Evolutionary conservation across 2,113 vertebrate genomes (phyloP), one percentile per base, ranked within the genome.

Genomic region (Alethe diademata): DNA sequence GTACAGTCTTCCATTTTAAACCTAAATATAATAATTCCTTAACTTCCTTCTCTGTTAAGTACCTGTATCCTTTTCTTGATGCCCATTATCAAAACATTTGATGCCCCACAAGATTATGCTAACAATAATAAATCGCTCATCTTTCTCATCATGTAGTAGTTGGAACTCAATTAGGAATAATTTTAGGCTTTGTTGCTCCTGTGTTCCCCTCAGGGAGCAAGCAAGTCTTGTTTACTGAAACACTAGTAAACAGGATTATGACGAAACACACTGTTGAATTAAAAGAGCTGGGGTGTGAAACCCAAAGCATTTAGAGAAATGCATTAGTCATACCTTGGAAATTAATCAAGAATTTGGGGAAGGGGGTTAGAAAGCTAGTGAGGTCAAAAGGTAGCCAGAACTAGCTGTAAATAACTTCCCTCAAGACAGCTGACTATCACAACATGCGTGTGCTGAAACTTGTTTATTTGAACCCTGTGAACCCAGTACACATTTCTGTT

Each of bases 261-360:
- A 90, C 4, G 28, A 93, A 91, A 82, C 67, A 95, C 92, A 20
- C 53, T n/a, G 80, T 79, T 12, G 43, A 70, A 94, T 61, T 66
- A 50, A 78, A 96, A 91, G 38, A 95, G 84, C 69, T 51, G 67
- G 50, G 73, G 67, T 58, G 71, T 75, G 69, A 93, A 94, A 36
- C 42, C 47, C 3, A 3, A 96, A 94, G 66, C 71, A 91, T 83
- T 95, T 88, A 65, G 53, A 90, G 35, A 94, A 86, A 93, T 57
- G 22, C 40, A 72, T 92, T 86, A 97, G 65, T 92, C 93, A 64
- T 36, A 70, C 10, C 73, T 93, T 78, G 86, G 92, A 97, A 95
- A 88, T 54, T 16, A 50, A 91, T 35, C 67, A 95, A 92, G 66
- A 91, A 93, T 80, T 79, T 91, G 45, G 11, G 47, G 8, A 47